Percentiles rank a stretch among this genome's conserved stretches.
phyloP scores from a whole-genome alignment of 2,113 vertebrate species.

The Dicrurus megarhynchus region DNA sequence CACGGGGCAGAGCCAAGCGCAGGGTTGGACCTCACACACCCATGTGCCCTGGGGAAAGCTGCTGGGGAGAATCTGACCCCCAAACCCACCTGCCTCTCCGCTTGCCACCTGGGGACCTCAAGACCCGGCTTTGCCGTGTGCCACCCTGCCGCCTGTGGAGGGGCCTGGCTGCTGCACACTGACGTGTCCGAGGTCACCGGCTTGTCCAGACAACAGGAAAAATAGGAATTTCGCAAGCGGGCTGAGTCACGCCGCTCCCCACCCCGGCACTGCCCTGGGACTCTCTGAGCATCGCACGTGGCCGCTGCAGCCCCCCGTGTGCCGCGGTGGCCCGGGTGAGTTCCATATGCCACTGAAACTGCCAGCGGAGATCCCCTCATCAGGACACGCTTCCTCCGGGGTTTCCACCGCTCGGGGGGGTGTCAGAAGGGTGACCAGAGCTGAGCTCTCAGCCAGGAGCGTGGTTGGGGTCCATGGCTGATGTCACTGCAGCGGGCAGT shows the following conservation, averaged over 20 bases:
- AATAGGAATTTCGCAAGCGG: slow-evolving; percentile 19
- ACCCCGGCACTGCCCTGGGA: not conserved
- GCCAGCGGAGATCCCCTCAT: not conserved
- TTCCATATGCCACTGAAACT: not conserved
- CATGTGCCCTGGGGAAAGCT: not conserved
- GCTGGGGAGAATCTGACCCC: not conserved
- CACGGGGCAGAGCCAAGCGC: rapidly evolving
- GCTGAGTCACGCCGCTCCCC: not conserved
- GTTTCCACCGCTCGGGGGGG: rapidly evolving
- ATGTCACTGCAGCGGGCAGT: not conserved
- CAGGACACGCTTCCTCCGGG: not conserved
- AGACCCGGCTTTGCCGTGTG: not conserved
- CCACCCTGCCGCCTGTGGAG: not conserved
- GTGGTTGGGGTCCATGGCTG: not conserved
- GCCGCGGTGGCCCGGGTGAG: rapidly evolving
- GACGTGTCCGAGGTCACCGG: not conserved
- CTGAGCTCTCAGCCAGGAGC: not conserved
- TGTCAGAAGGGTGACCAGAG: not conserved
- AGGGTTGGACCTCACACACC: not conserved
- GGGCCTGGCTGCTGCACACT: rapidly evolving
- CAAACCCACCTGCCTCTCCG: not conserved
- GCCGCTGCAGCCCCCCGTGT: not conserved
- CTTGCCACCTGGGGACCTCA: not conserved
- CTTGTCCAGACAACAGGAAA: not conserved
- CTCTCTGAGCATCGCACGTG: not conserved